A percentile compares a stretch with the other conserved stretches of the same genome.
Conservation (phyloP, 2,888 invertebrate species). For the Hipparchia semele region DNA sequence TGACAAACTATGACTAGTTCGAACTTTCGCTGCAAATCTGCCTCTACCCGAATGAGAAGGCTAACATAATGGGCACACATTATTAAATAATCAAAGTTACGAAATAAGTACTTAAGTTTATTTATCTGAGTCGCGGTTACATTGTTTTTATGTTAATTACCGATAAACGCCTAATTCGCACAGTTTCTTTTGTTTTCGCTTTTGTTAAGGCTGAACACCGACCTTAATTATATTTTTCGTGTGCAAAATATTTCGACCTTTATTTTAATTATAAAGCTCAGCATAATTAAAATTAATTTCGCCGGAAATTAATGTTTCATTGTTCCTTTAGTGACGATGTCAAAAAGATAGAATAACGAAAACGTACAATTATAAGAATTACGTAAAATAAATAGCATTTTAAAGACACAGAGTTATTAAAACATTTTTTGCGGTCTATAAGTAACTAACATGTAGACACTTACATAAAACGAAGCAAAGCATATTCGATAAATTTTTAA, state of each 20-base stretch:
- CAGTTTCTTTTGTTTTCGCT: conserved; percentile 34
- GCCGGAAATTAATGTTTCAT: neutral
- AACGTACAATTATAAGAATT: too few relatives aligned
- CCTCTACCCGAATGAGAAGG: too few relatives aligned
- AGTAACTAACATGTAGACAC: too few relatives aligned
- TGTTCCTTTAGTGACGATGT: neutral
- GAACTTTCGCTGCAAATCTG: too few relatives aligned
- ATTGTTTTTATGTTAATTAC: conserved; percentile 52
- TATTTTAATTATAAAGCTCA: neutral
- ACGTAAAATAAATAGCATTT: too few relatives aligned
- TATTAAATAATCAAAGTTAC: conserved; percentile 15
- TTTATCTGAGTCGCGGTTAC: conserved; percentile 52
- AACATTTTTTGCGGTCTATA: too few relatives aligned
- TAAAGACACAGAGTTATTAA: too few relatives aligned
- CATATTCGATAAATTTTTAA: too few relatives aligned
- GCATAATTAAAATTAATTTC: neutral
- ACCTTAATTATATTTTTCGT: conserved; percentile 12
- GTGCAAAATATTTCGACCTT: conserved; percentile 21
- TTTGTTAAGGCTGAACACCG: conserved; percentile 3
- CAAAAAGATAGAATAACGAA: too few relatives aligned
- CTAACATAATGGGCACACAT: neutral
- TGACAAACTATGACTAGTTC: too few relatives aligned
- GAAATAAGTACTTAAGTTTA: conserved; percentile 49
- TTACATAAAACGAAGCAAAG: too few relatives aligned
- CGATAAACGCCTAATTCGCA: conserved; percentile 38